phyloP scores from a whole-genome alignment of 2,113 vertebrate species.

The Salvator merianae region DNA sequence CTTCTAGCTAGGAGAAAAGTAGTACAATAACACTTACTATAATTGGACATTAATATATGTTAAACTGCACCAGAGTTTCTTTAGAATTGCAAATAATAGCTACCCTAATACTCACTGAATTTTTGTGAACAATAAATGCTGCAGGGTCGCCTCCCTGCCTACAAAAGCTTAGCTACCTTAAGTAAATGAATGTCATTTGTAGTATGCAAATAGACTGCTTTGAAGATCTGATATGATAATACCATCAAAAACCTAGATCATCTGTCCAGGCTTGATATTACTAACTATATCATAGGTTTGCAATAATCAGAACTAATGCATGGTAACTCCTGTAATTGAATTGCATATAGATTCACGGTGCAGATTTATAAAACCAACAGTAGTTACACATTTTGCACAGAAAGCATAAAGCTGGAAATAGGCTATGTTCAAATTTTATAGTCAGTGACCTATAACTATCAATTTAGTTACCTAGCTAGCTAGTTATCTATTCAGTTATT shows the following conservation, averaged over 20 bases:
- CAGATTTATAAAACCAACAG: constrained; percentile 41
- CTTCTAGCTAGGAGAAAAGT: constrained; percentile 54
- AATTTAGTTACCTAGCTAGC: too few relatives aligned
- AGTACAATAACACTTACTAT: constrained; percentile 61
- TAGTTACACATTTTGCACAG: constrained; percentile 23
- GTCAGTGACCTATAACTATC: not conserved
- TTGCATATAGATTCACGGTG: constrained; percentile 15
- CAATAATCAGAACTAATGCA: constrained; percentile 62
- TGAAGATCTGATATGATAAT: constrained; percentile 60
- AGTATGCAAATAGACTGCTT: constrained; percentile 67
- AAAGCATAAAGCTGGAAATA: constrained; percentile 16
- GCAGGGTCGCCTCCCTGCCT: constrained; percentile 23
- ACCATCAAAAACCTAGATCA: constrained; percentile 56
- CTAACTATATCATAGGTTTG: constrained; percentile 68
- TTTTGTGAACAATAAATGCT: constrained; percentile 64
- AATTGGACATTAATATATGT: constrained; percentile 63
- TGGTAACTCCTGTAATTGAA: constrained; percentile 48
- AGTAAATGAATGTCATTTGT: constrained; percentile 57
- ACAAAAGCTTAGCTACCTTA: constrained; percentile 61
- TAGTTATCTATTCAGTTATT: not conserved
- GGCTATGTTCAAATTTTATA: constrained; percentile 23
- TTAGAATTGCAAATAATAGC: constrained; percentile 64
- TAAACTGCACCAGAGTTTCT: constrained; percentile 59
- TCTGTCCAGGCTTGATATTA: constrained; percentile 55
- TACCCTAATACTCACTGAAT: constrained; percentile 60